Conservation (phyloP, 2,113 vertebrate genomes). For the Ploceus nigricollis region DNA sequence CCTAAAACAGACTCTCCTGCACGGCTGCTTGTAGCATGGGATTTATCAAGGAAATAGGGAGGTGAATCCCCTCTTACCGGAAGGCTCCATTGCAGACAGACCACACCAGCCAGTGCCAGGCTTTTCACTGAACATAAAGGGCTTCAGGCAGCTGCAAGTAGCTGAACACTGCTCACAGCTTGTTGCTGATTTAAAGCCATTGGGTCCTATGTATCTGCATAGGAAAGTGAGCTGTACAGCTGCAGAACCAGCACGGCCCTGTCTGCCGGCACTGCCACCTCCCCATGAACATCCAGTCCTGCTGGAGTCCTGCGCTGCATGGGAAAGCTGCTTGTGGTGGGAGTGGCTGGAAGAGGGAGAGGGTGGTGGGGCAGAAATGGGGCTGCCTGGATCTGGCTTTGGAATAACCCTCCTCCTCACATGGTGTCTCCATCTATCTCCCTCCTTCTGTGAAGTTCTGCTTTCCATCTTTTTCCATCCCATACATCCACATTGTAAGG, state of each 20-base stretch:
- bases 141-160: background rate
- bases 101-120: background rate
- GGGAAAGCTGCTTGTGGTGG: background rate
- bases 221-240: background rate
- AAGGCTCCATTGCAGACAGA: background rate
- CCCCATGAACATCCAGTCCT: background rate
- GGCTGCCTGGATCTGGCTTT: background rate
- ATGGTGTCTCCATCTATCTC: background rate
- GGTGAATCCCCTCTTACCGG: background rate
- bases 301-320: background rate
- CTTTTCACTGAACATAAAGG: background rate
- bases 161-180: background rate
- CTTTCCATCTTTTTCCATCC: background rate
- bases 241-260: background rate
- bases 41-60: background rate
- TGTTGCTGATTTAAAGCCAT: background rate
- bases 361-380: rapidly evolving
- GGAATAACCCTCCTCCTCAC: background rate
- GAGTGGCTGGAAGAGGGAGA: background rate
- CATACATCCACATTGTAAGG: background rate
- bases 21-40: background rate
- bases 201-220: rapidly evolving
- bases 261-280: background rate
- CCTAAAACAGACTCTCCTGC: background rate
- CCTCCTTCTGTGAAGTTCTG: background rate